Percentiles rank a stretch among this genome's conserved stretches.
These are phyloP conservation scores for Pholis gunnellus DNA, from an alignment of 2,113 vertebrate genomes.

Conservation along the genomic window DNA sequence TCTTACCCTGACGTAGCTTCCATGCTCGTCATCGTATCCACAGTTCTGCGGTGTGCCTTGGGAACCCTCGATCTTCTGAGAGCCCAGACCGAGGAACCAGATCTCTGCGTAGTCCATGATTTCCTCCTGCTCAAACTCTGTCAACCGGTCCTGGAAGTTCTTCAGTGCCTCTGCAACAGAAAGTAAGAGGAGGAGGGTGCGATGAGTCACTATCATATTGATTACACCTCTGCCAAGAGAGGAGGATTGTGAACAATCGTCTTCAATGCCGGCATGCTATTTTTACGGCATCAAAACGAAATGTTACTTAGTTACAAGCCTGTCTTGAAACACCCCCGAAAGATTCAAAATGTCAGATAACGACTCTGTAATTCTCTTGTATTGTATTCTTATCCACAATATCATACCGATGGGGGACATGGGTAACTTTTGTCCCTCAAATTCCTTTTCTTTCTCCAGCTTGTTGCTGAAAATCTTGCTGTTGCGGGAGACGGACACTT, in stretches of 20 bases:
- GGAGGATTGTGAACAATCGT: slow-evolving; percentile 43
- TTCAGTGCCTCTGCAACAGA: slow-evolving; percentile 89
- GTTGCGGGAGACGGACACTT: slow-evolving; percentile 76
- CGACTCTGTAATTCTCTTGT: neutral
- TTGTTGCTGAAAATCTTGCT: slow-evolving; percentile 79
- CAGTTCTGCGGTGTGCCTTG: slow-evolving; percentile 87
- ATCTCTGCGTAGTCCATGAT: slow-evolving; percentile 92
- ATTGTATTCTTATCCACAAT: neutral
- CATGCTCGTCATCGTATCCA: slow-evolving; percentile 92
- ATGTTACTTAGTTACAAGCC: neutral
- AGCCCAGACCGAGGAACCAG: slow-evolving; percentile 93
- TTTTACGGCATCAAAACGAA: slow-evolving; percentile 28
- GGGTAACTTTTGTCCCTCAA: slow-evolving; percentile 85
- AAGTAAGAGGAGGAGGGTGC: slow-evolving; percentile 60
- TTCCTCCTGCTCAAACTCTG: slow-evolving; percentile 91
- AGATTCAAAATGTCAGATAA: neutral
- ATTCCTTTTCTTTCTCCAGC: slow-evolving; percentile 78
- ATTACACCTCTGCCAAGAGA: slow-evolving; percentile 48
- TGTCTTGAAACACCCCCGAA: slow-evolving; percentile 3
- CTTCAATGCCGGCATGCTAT: slow-evolving; percentile 40
- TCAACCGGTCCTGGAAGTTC: slow-evolving; percentile 89
- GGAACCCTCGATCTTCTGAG: slow-evolving; percentile 88
- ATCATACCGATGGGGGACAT: slow-evolving; percentile 89
- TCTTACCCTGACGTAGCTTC: slow-evolving; percentile 92
- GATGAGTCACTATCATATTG: slow-evolving; percentile 52